Conservation (phyloP, 2,888 invertebrate species). For the Eupithecia pulchellata region DNA sequence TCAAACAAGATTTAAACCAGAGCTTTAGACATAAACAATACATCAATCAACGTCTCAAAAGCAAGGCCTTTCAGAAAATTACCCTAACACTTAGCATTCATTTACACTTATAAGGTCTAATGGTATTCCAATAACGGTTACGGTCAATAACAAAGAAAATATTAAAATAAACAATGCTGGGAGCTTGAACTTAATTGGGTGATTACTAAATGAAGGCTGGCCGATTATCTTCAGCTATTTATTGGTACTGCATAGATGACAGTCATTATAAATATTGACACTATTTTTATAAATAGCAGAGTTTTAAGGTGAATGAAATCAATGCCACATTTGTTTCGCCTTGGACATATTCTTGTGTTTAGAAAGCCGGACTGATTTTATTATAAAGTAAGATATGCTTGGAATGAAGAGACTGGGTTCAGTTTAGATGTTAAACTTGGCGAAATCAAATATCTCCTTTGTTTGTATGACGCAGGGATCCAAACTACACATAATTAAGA, state of each 20-base stretch:
- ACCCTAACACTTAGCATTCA: slow-evolving; percentile 22
- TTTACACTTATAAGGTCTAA: slow-evolving; percentile 22
- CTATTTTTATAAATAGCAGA: not conserved
- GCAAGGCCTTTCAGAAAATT: slow-evolving; percentile 21
- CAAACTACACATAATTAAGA: slow-evolving; percentile 8
- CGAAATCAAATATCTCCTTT: slow-evolving; percentile 7
- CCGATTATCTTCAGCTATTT: not conserved
- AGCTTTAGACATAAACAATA: slow-evolving; percentile 15
- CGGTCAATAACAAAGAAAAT: slow-evolving; percentile 18
- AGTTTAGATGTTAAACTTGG: not conserved
- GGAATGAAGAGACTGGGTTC: slow-evolving; percentile 5
- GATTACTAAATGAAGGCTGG: not conserved
- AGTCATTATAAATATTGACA: not conserved
- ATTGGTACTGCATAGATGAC: not conserved
- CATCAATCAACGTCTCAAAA: slow-evolving; percentile 27
- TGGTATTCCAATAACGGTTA: slow-evolving; percentile 16
- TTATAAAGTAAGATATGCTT: not conserved
- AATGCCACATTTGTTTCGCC: not conserved
- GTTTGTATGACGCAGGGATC: not conserved
- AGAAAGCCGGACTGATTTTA: not conserved
- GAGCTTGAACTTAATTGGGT: slow-evolving; percentile 8
- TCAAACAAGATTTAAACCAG: not conserved
- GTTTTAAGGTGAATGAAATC: not conserved
- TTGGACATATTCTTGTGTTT: not conserved
- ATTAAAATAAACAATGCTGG: slow-evolving; percentile 27